Conservation (phyloP, 2,113 vertebrate genomes). For the Arenaria interpres region DNA sequence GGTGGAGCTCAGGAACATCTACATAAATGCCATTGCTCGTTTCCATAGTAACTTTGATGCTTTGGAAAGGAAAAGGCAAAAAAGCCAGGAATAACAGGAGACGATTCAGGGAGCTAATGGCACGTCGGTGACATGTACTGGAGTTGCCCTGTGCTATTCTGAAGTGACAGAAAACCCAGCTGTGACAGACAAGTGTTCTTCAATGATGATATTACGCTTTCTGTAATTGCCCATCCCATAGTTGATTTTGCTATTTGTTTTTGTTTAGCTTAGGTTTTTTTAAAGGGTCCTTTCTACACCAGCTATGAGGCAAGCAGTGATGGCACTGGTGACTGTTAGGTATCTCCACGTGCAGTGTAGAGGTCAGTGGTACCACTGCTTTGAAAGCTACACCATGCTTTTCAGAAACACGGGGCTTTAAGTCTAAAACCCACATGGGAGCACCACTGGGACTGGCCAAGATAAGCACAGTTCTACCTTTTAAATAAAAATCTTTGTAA, state of each 20-base stretch:
- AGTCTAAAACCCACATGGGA: neutral
- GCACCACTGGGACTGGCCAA: neutral
- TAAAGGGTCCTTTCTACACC: neutral
- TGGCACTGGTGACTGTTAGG: neutral
- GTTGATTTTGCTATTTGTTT: neutral
- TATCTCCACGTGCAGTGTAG: neutral
- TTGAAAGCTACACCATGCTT: neutral
- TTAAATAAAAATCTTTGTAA: neutral
- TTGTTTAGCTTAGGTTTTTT: neutral
- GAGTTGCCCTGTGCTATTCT: neutral
- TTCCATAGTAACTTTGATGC: slow-evolving; percentile 73
- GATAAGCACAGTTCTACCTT: neutral
- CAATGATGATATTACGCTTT: rapidly evolving
- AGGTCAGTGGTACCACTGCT: neutral
- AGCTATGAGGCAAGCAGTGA: neutral
- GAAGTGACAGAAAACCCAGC: neutral
- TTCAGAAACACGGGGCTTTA: neutral
- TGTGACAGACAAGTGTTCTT: neutral
- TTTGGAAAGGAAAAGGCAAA: slow-evolving; percentile 53
- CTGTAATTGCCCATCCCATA: neutral
- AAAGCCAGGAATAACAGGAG: neutral
- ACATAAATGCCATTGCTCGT: slow-evolving; percentile 27
- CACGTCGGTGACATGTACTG: neutral
- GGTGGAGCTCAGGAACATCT: slow-evolving; percentile 25
- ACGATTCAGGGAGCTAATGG: neutral